phyloP scores from a whole-genome alignment of 2,113 vertebrate species.

The Salvelinus fontinalis region DNA sequence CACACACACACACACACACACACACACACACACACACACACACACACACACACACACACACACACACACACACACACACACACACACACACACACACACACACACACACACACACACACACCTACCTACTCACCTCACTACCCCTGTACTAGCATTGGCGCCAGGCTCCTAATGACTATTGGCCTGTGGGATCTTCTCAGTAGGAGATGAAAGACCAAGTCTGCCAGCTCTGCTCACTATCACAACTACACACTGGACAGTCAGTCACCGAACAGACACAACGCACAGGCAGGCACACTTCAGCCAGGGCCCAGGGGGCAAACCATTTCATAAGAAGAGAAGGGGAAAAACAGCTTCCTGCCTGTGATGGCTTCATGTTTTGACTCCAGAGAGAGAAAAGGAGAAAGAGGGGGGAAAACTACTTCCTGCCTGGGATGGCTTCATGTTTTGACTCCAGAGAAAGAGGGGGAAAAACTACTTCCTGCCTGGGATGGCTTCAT shows the following conservation, averaged over 20 bases:
- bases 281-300: neutral
- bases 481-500: too few relatives aligned
- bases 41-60: neutral
- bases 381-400: neutral
- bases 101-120: neutral
- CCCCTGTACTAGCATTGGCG: neutral
- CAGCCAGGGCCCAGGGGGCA: neutral
- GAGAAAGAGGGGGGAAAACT: neutral
- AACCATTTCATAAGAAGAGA: neutral
- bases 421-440: too few relatives aligned
- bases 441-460: too few relatives aligned
- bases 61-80: neutral
- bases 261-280: neutral
- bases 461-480: too few relatives aligned
- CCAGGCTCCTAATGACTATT: slow-evolving; percentile 50
- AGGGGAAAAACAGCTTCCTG: too few relatives aligned
- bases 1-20: neutral
- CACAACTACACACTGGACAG: neutral
- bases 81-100: neutral
- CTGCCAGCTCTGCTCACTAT: slow-evolving; percentile 51
- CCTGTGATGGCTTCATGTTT: too few relatives aligned
- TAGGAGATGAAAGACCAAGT: slow-evolving; percentile 49
- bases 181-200: slow-evolving; percentile 53
- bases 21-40: neutral
- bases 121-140: neutral